These are phyloP conservation scores for Oryzias dopingdopingensis DNA, from an alignment of 2,797 vertebrate species.

Conservation along the genomic window DNA sequence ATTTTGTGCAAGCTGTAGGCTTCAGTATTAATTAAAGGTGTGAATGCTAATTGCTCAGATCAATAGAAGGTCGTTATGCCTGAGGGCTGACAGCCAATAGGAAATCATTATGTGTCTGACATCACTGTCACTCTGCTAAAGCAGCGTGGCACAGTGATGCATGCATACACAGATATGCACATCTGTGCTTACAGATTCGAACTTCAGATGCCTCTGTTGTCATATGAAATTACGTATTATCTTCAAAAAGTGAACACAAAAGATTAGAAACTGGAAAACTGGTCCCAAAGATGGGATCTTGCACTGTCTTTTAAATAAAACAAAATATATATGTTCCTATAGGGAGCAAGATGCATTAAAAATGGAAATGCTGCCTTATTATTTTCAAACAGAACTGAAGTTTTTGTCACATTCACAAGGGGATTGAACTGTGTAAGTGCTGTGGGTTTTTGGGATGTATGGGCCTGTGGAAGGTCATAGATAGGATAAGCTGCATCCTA, in stretches of 20 bases:
- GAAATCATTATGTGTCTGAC: constrained; percentile 72
- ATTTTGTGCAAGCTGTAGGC: constrained; percentile 30
- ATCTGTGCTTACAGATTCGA: constrained; percentile 14
- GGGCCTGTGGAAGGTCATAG: no score
- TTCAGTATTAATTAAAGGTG: constrained; percentile 77
- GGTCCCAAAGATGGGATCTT: constrained; percentile 31
- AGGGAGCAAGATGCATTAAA: constrained; percentile 11
- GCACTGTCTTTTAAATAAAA: constrained; percentile 33
- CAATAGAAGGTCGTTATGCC: constrained; percentile 69
- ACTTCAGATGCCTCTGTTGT: constrained; percentile 9
- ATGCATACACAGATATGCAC: constrained; percentile 9
- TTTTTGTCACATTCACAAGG: no score
- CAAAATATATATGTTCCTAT: constrained; percentile 55
- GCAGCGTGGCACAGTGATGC: constrained; percentile 35
- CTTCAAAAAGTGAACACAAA: constrained; percentile 23
- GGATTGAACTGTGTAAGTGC: no score
- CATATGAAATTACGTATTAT: constrained; percentile 33
- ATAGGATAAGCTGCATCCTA: no score
- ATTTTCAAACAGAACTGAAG: no score
- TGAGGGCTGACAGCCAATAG: constrained; percentile 64
- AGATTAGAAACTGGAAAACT: constrained; percentile 7
- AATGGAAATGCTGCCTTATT: no score
- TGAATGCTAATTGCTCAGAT: constrained; percentile 75
- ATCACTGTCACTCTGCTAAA: constrained; percentile 69
- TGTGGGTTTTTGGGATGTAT: no score